Evolutionary conservation across 2,113 vertebrate genomes (phyloP).

Genomic region (Oreochromis aureus): DNA sequence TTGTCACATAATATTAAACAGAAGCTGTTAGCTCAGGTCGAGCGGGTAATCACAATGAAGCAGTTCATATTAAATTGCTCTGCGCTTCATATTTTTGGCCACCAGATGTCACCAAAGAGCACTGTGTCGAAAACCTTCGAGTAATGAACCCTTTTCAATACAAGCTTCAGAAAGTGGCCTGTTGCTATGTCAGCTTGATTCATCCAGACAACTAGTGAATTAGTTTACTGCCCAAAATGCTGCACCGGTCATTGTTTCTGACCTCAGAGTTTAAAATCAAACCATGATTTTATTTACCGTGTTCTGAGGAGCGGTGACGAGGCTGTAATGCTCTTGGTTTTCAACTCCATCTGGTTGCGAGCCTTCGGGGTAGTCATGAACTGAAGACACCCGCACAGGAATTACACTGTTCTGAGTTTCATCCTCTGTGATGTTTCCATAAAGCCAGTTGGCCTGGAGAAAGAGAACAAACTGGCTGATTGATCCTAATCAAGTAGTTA

Average conservation of each 20-base stretch:
- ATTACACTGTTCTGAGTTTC: not conserved
- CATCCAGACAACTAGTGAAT: not conserved
- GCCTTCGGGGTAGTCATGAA: fast-evolving
- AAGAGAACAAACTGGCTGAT: fast-evolving
- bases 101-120: too few relatives aligned
- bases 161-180: not conserved
- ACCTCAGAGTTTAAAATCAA: fast-evolving
- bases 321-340: not conserved
- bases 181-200: fast-evolving
- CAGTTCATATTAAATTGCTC: too few relatives aligned
- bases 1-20: not conserved
- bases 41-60: too few relatives aligned
- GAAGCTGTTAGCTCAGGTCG: not conserved
- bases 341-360: not conserved
- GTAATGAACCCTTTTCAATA: not conserved
- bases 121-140: not conserved
- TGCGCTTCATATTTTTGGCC: too few relatives aligned
- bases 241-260: not conserved
- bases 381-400: not conserved
- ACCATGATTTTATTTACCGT: fast-evolving
- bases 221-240: fast-evolving
- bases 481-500: not conserved
- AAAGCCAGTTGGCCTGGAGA: not conserved
- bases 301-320: fast-evolving
- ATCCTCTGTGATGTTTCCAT: not conserved